A percentile compares a stretch with the other conserved stretches of the same genome.
phyloP scores from a whole-genome alignment of 2,888 invertebrate genomes.

The Eupithecia insigniata region DNA sequence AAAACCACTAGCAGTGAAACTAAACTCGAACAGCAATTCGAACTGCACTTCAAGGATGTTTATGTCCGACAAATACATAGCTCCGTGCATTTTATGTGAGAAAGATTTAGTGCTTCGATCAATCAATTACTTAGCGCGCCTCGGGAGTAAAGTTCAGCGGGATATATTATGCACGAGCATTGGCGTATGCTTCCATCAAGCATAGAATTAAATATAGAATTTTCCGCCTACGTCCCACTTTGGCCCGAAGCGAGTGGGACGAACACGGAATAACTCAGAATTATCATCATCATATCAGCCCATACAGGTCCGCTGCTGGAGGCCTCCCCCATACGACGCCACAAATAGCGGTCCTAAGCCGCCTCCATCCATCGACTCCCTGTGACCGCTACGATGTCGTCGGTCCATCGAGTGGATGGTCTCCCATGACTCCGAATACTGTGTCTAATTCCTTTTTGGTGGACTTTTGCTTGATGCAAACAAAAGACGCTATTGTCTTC shows the following conservation, averaged over 20 bases:
- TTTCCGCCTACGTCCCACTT: no score
- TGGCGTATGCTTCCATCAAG: background rate
- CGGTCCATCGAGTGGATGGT: no score
- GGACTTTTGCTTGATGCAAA: no score
- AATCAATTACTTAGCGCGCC: conserved; percentile 38
- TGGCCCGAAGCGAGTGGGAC: no score
- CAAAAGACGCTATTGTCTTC: background rate
- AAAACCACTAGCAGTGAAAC: conserved; percentile 13
- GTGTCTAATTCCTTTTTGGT: background rate
- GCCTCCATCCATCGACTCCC: no score
- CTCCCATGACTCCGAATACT: no score
- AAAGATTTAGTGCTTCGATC: conserved; percentile 41
- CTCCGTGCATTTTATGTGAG: conserved; percentile 40
- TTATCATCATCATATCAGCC: no score
- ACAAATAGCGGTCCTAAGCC: no score
- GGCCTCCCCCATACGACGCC: no score
- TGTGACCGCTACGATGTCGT: no score
- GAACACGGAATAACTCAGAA: no score
- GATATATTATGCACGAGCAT: conserved; percentile 7
- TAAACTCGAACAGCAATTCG: conserved; percentile 40
- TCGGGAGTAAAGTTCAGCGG: conserved; percentile 13
- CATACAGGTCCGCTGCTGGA: no score
- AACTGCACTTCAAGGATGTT: conserved; percentile 40
- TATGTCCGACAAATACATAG: conserved; percentile 36
- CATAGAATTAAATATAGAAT: background rate